Evolutionary conservation across 2,888 invertebrate genomes (phyloP).

Genomic region (Prenolepis imparis): DNA sequence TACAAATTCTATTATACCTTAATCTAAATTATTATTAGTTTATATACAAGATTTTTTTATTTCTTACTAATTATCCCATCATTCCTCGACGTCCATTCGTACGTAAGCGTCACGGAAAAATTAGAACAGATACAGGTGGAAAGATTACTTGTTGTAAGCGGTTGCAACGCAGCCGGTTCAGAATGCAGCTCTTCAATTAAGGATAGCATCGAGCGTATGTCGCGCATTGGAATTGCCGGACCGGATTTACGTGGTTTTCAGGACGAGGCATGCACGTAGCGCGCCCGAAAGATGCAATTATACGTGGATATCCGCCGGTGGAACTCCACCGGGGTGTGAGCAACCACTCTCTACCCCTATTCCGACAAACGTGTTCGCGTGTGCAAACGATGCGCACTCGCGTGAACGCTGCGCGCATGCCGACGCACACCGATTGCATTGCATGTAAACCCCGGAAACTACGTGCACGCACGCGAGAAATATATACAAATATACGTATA

Average conservation of each 20-base stretch:
- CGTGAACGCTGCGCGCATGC: constrained; percentile 29
- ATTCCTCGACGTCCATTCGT: not conserved
- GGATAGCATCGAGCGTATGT: constrained; percentile 62
- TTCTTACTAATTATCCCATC: not conserved
- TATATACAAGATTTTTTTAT: not conserved
- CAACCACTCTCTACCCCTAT: constrained; percentile 30
- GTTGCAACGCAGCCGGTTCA: not conserved
- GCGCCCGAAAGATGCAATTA: constrained; percentile 69
- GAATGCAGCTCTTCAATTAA: constrained; percentile 38
- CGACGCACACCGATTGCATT: constrained; percentile 8
- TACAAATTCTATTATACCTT: not conserved
- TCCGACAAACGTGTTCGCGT: constrained; percentile 24
- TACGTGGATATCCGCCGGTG: constrained; percentile 65
- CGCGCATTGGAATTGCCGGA: constrained; percentile 60
- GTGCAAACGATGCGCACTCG: constrained; percentile 41
- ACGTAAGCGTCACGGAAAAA: not conserved
- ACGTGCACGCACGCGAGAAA: constrained; percentile 28
- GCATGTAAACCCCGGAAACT: constrained; percentile 41
- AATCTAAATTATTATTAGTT: not conserved
- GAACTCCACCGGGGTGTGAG: constrained; percentile 42
- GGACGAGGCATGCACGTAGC: constrained; percentile 47
- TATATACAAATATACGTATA: constrained; percentile 40
- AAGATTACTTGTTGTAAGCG: constrained; percentile 14
- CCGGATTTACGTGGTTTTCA: constrained; percentile 62
- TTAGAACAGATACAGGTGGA: not conserved